Evolutionary conservation across 2,888 invertebrate species (phyloP), one percentile per base, ranked within the genome.

Genomic region (Hirtodrosophila duncani): DNA sequence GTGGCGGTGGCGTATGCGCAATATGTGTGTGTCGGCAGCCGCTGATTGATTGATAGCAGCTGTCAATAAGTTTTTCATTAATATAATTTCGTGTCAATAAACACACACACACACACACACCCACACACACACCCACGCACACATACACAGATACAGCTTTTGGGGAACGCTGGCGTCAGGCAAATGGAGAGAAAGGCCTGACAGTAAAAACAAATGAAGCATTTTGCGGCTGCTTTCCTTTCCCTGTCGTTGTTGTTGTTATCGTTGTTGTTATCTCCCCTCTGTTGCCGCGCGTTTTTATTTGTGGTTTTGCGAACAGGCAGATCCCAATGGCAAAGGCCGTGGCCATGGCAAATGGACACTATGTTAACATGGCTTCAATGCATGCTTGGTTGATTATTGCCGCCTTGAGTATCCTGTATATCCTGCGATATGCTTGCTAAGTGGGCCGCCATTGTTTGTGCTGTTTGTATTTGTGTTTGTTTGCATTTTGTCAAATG

Each of bases 1-100:
- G 20, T 13, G 26, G 20, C 14, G 34, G 23, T 27, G 60, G 38
- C 49, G 46, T 52, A 60, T 56, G 27, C 60, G 55, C 60, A 56
- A 58, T 65, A 27, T 70, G 60, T 61, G 55, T 63, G 64, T 49
- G 61, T 53, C 53, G 34, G 18, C 49, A 14, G 34, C n/a, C n/a
- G n/a, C 50, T 16, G 11, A 20, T 67, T 82, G 84, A 82, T 82
- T 84, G 82, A 82, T 82, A 67, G 72, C 64, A 67, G 80, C 83
- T 84, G 84, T 83, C 82, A 82, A 83, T 82, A 83, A 72, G 72
- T 83, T 72, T 70, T 75, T 68, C 78, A 75, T 72, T 70, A 81
- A 82, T 82, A 74, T 79, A 82, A 81, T 79, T 82, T 67, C 58
- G 48, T 63, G 81, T 63, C 80, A 67, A 66, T 68, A 63, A 52